phyloP scores from a whole-genome alignment of 2,888 invertebrate species.

The Drosophila acutilabella region DNA sequence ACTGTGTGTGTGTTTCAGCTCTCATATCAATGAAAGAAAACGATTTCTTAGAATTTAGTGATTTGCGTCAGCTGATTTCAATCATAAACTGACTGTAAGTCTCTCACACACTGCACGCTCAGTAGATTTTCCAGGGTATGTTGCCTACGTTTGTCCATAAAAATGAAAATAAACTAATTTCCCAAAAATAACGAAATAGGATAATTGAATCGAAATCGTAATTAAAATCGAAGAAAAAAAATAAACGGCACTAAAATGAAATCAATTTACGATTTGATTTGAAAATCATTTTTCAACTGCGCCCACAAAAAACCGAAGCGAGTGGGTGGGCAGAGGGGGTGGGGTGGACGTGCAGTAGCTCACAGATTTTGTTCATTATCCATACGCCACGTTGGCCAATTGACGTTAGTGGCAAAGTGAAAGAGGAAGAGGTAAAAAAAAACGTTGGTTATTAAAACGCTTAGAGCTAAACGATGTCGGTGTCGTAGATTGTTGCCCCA shows the following conservation, averaged over 20 bases:
- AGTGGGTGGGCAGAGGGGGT: constrained; percentile 3
- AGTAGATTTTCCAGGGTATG: constrained; percentile 13
- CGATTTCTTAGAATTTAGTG: constrained; percentile 8
- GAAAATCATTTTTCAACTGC: constrained; percentile 19
- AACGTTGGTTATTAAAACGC: constrained; percentile 53
- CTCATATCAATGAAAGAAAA: constrained; percentile 12
- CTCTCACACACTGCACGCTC: not conserved
- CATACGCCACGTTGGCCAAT: constrained; percentile 57
- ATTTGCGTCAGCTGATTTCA: constrained; percentile 13
- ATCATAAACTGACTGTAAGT: too few relatives aligned
- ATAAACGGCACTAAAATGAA: not conserved
- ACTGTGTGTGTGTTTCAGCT: constrained; percentile 10
- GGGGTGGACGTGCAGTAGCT: not conserved
- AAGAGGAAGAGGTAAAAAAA: constrained; percentile 18
- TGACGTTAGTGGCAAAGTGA: constrained; percentile 25
- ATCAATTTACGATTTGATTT: constrained; percentile 19
- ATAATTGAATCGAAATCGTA: constrained; percentile 5
- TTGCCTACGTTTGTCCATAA: not conserved
- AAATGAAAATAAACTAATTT: not conserved
- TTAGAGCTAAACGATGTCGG: constrained; percentile 53
- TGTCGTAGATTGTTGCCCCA: constrained; percentile 13
- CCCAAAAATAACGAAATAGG: not conserved
- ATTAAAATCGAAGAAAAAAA: constrained; percentile 10
- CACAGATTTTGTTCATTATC: constrained; percentile 27
- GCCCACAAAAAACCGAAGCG: constrained; percentile 5